Percentiles rank a stretch among this genome's conserved stretches.
Evolutionary conservation across 2,113 vertebrate species (phyloP).

Genomic region (Garra rufa): DNA sequence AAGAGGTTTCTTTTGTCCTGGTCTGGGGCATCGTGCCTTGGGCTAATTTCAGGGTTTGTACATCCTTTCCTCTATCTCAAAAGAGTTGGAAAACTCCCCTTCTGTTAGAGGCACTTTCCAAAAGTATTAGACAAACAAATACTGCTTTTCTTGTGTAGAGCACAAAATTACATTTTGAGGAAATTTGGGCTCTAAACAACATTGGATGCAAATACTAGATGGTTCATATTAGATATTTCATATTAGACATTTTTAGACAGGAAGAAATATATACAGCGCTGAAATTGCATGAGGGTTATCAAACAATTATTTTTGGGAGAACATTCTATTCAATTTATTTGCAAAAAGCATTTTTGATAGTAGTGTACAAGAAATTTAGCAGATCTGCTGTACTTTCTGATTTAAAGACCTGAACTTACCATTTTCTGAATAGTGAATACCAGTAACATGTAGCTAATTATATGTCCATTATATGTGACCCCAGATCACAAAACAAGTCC

Average conservation of each 20-base stretch:
- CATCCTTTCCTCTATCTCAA: conserved; percentile 43
- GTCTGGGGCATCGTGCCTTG: background rate
- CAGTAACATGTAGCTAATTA: background rate
- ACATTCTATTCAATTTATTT: background rate
- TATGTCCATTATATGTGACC: background rate
- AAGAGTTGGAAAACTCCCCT: conserved; percentile 29
- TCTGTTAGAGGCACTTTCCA: background rate
- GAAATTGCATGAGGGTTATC: background rate
- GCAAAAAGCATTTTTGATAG: background rate
- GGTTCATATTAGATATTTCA: too few species aligned
- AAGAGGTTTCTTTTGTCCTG: background rate
- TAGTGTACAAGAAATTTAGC: background rate
- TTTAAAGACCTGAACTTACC: too few species aligned
- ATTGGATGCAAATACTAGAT: background rate
- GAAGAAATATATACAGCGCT: background rate
- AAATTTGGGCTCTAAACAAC: background rate
- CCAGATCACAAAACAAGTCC: too few species aligned
- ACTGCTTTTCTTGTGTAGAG: background rate
- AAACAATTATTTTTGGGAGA: background rate
- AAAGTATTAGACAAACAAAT: background rate
- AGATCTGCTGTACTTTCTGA: background rate
- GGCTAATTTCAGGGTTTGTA: conserved; percentile 5
- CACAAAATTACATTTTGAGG: background rate
- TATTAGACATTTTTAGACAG: background rate
- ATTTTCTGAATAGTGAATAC: background rate